Evolutionary conservation across 2,113 vertebrate species (phyloP).

Genomic region (Calyptommatus sinebrachiatus): DNA sequence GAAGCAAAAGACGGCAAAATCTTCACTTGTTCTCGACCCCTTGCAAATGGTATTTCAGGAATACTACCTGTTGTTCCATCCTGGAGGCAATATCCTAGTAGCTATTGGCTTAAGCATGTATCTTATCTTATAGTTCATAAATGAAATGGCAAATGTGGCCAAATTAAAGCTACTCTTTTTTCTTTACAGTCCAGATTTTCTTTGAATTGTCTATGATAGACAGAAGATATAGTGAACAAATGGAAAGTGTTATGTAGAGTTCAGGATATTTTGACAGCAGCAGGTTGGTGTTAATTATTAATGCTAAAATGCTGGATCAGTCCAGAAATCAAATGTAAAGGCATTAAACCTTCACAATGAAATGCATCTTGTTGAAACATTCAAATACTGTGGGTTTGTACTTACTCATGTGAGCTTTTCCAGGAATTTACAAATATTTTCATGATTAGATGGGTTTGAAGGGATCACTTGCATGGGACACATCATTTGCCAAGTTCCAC

Average conservation of each 20-base stretch:
- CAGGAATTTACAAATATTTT: neutral
- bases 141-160: neutral
- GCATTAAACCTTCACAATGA: neutral
- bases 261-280: neutral
- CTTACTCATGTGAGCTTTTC: neutral
- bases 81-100: too few relatives aligned
- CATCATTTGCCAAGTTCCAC: neutral
- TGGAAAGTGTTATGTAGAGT: neutral
- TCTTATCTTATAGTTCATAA: neutral
- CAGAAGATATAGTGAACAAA: neutral
- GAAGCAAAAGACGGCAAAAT: too few relatives aligned
- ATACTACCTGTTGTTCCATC: too few relatives aligned
- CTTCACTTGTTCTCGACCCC: too few relatives aligned
- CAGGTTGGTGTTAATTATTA: constrained; percentile 3
- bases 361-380: neutral
- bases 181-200: too few relatives aligned
- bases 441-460: neutral
- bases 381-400: too few relatives aligned
- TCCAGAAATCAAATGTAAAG: neutral
- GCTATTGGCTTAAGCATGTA: too few relatives aligned
- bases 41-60: too few relatives aligned
- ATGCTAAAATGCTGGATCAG: neutral
- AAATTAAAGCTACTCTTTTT: neutral
- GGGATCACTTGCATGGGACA: neutral
- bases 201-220: neutral